Percentiles rank a stretch among this genome's conserved stretches.
Evolutionary conservation across 64 coral and sea anemone species (phyloP).

Genomic region (Actinia tenebrosa): DNA sequence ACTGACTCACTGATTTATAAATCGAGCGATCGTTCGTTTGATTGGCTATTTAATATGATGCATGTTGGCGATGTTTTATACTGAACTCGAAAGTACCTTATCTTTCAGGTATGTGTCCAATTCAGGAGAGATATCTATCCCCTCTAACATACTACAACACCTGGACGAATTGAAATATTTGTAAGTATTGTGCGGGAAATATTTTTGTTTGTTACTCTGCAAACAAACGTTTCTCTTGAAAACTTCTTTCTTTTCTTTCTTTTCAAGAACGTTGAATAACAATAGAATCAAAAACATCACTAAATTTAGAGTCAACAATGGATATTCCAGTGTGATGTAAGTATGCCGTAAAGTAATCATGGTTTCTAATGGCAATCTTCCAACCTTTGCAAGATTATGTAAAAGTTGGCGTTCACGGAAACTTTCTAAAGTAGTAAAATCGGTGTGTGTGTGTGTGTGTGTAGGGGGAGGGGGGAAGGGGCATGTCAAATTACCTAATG

Average conservation of each 20-base stretch:
- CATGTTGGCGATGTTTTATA: not conserved
- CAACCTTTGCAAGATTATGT: no score
- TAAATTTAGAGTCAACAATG: not conserved
- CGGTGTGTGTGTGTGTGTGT: no score
- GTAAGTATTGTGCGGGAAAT: not conserved
- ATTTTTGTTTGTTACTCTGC: not conserved
- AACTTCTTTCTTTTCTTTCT: not conserved
- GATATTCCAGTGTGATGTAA: not conserved
- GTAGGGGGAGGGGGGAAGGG: no score
- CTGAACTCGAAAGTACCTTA: not conserved
- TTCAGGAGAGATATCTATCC: not conserved
- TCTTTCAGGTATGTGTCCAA: not conserved
- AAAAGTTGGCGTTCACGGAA: no score
- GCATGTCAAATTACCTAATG: no score
- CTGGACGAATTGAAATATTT: not conserved
- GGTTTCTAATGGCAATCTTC: no score
- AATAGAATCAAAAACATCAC: not conserved
- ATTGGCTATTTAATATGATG: no score
- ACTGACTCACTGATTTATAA: no score
- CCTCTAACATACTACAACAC: not conserved
- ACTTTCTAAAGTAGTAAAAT: no score
- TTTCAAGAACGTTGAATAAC: not conserved
- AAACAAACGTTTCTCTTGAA: not conserved
- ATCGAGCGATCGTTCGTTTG: no score
- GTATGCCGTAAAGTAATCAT: not conserved